Conservation (phyloP, 2,888 invertebrate species). For the Dusona sp. region DNA sequence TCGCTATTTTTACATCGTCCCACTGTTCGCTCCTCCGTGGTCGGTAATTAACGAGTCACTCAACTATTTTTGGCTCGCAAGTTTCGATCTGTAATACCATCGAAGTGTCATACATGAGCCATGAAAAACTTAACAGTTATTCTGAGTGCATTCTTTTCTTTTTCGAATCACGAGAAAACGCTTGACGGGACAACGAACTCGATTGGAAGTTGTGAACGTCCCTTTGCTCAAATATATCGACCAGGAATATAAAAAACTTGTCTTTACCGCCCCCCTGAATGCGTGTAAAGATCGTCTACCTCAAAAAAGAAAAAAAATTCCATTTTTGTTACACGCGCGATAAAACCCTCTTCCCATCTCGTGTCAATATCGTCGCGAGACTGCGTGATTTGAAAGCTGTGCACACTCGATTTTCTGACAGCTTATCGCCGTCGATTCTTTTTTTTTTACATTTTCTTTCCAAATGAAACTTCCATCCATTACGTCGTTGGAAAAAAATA, state of each 20-base stretch:
- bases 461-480: too few species aligned
- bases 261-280: neutral
- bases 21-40: slow-evolving; percentile 50
- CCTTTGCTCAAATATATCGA: slow-evolving; percentile 14
- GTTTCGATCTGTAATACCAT: slow-evolving; percentile 14
- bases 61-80: slow-evolving; percentile 55
- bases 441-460: too few species aligned
- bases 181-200: slow-evolving; percentile 18
- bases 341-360: neutral
- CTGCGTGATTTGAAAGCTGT: slow-evolving; percentile 25
- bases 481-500: neutral
- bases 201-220: neutral
- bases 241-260: neutral
- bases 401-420: slow-evolving; percentile 15
- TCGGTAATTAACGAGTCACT: slow-evolving; percentile 59
- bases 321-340: neutral
- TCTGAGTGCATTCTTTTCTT: neutral
- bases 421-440: neutral
- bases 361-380: slow-evolving; percentile 40
- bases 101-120: neutral
- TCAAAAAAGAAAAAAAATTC: neutral
- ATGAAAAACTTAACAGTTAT: neutral
- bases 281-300: too few species aligned
- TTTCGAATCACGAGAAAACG: neutral
- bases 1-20: slow-evolving; percentile 60